phyloP scores from a whole-genome alignment of 2,888 invertebrate genomes.

The Xestoiulus laeticollis region DNA sequence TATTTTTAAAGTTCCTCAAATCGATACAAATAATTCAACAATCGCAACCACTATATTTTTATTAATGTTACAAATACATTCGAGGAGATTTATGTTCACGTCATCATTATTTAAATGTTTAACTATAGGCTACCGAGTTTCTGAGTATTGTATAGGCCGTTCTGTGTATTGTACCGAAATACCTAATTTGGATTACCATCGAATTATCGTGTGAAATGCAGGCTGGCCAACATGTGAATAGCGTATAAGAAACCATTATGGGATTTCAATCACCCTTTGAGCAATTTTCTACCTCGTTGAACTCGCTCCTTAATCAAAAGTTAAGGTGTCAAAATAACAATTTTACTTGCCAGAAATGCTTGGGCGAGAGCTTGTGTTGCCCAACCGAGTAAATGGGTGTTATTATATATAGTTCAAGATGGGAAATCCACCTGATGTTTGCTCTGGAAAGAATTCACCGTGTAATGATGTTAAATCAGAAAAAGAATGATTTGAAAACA shows the following conservation, averaged over 20 bases:
- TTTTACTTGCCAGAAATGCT: not conserved
- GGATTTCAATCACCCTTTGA: not conserved
- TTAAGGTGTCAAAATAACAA: not conserved
- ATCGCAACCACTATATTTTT: too few species aligned
- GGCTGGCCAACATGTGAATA: not conserved
- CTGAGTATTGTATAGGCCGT: too few species aligned
- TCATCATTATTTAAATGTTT: too few species aligned
- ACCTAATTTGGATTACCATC: too few species aligned
- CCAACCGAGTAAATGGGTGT: not conserved
- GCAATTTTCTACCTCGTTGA: not conserved
- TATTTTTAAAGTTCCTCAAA: too few species aligned
- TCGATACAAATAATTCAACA: too few species aligned
- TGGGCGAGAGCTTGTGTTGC: not conserved
- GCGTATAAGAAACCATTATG: not conserved
- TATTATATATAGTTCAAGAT: not conserved
- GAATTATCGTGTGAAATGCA: not conserved
- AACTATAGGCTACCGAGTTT: too few species aligned
- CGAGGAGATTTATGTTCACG: too few species aligned
- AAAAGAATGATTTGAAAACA: not conserved
- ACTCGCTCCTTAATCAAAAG: not conserved
- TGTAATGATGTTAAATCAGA: not conserved
- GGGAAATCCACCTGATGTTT: not conserved
- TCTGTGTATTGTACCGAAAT: too few species aligned
- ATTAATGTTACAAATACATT: too few species aligned
- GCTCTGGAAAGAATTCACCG: not conserved